Conservation (phyloP, 2,113 vertebrate genomes). For the Antechinus stuartii region DNA sequence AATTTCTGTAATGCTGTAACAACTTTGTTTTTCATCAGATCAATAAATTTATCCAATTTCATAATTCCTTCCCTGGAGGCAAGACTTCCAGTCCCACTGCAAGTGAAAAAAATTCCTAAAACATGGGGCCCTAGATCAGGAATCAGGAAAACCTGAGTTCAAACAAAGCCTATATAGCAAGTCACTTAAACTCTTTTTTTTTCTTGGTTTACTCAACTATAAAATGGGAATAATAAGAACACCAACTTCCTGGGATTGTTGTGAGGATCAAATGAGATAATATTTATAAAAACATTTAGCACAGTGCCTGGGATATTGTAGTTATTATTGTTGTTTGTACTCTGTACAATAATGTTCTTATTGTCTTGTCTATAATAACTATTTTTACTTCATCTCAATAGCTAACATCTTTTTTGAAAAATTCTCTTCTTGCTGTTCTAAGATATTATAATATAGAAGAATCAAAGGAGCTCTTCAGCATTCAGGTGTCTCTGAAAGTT, state of each 20-base stretch:
- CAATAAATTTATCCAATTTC: background rate
- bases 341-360: background rate
- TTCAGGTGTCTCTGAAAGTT: background rate
- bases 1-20: background rate
- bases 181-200: background rate
- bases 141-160: background rate
- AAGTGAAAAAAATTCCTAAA: background rate
- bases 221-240: background rate
- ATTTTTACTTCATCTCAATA: background rate
- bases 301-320: too few species aligned
- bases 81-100: background rate
- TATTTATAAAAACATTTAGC: background rate
- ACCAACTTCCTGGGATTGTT: background rate
- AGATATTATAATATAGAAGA: background rate
- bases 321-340: background rate
- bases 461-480: background rate
- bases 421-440: background rate
- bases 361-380: background rate
- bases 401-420: background rate
- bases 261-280: background rate
- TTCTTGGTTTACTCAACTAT: slow-evolving; percentile 8
- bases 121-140: background rate
- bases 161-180: background rate
- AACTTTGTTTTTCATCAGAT: background rate
- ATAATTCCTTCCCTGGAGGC: background rate